A percentile compares a stretch with the other conserved stretches of the same genome.
These are phyloP conservation scores for Tuberolachnus salignus DNA, from an alignment of 2,888 invertebrate species.

Conservation along the genomic window DNA sequence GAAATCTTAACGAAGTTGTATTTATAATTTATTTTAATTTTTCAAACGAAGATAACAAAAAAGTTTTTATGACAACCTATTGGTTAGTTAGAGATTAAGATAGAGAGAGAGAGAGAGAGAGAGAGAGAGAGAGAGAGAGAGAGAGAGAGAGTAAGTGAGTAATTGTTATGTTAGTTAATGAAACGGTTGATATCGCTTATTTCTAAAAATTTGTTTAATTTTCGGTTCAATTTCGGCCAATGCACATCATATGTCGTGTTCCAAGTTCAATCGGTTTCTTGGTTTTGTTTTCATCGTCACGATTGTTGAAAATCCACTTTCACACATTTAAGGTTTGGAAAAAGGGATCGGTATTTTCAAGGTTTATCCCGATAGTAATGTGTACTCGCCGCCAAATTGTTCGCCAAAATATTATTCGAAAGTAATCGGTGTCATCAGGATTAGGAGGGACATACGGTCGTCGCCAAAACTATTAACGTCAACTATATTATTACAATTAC, in stretches of 20 bases:
- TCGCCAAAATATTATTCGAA: constrained; percentile 24
- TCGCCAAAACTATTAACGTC: constrained; percentile 32
- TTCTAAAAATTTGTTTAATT: constrained; percentile 10
- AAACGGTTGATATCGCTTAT: constrained; percentile 27
- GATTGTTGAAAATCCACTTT: constrained; percentile 15
- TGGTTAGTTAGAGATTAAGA: too few relatives aligned
- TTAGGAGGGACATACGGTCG: constrained; percentile 30
- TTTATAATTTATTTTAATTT: constrained; percentile 5
- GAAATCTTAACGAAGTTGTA: too few relatives aligned
- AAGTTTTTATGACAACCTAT: background rate
- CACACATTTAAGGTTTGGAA: constrained; percentile 7
- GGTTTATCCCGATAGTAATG: background rate
- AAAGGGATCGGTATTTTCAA: constrained; percentile 25
- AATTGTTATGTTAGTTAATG: constrained; percentile 14
- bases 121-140: too few relatives aligned
- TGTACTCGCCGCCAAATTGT: constrained; percentile 4
- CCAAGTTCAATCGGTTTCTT: constrained; percentile 10
- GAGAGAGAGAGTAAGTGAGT: too few relatives aligned
- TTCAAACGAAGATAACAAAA: background rate
- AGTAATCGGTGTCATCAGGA: constrained; percentile 22
- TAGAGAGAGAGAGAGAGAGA: too few relatives aligned
- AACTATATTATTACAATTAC: background rate
- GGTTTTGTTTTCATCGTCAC: constrained; percentile 4
- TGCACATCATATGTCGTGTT: constrained; percentile 3
- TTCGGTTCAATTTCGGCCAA: constrained; percentile 7